Evolutionary conservation across 2,113 vertebrate genomes (phyloP).

Genomic region (Psammodynastes pulverulentus): DNA sequence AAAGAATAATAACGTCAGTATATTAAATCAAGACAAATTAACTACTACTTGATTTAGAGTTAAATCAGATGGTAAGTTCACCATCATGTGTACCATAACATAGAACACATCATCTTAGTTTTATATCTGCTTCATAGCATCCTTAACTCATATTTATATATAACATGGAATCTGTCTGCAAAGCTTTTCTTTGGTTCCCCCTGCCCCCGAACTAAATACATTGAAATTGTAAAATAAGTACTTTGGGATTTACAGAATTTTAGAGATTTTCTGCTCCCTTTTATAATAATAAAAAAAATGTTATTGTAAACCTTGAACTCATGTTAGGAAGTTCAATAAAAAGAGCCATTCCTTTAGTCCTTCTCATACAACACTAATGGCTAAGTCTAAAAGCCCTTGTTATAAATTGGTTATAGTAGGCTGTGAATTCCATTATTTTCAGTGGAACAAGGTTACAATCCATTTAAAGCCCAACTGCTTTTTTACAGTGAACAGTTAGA

Average conservation of each 20-base stretch:
- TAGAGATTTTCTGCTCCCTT: slow-evolving; percentile 9
- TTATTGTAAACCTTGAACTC: slow-evolving; percentile 39
- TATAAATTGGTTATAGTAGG: slow-evolving; percentile 27
- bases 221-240: slow-evolving; percentile 22
- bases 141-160: background rate
- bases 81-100: background rate
- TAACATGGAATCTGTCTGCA: background rate
- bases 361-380: slow-evolving; percentile 28
- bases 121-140: background rate
- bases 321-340: slow-evolving; percentile 26
- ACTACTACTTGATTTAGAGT: background rate
- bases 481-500: background rate
- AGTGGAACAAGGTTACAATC: slow-evolving; percentile 5
- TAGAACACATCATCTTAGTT: background rate
- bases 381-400: slow-evolving; percentile 29
- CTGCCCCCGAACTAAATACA: slow-evolving; percentile 1
- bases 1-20: background rate
- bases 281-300: slow-evolving; percentile 26
- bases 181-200: background rate
- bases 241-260: background rate
- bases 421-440: slow-evolving; percentile 19
- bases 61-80: background rate
- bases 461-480: slow-evolving; percentile 25
- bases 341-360: slow-evolving; percentile 22
- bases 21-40: background rate